These are phyloP conservation scores for Lithobates sylvaticus DNA, from an alignment of 2,797 vertebrate genomes.

Conservation along the genomic window DNA sequence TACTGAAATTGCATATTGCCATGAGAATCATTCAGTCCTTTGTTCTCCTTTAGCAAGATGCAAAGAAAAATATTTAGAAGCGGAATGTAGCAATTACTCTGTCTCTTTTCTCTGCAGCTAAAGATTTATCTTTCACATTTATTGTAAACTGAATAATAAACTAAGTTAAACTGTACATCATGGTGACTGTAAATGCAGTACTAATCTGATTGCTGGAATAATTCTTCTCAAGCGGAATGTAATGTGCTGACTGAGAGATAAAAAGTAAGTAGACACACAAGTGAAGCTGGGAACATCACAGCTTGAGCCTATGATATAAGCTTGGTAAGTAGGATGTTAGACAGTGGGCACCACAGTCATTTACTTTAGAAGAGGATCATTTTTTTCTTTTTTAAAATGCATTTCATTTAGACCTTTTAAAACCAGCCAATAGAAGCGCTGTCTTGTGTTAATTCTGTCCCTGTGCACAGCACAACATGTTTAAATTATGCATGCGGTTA, in stretches of 20 bases:
- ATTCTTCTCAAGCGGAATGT: slow-evolving; percentile 69
- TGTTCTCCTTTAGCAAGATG: slow-evolving; percentile 51
- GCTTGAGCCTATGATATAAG: slow-evolving; percentile 52
- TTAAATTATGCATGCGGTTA: too few relatives aligned
- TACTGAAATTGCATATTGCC: slow-evolving; percentile 36
- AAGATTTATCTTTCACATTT: slow-evolving; percentile 71
- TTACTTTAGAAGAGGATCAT: slow-evolving; percentile 46
- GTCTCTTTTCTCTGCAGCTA: slow-evolving; percentile 57
- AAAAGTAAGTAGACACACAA: slow-evolving; percentile 64
- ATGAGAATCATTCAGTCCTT: slow-evolving; percentile 41
- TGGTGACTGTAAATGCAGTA: slow-evolving; percentile 68
- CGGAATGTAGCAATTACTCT: slow-evolving; percentile 66
- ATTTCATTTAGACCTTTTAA: slow-evolving; percentile 5
- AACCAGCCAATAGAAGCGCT: not conserved
- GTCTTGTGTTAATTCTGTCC: not conserved
- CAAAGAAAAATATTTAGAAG: slow-evolving; percentile 66
- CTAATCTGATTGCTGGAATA: slow-evolving; percentile 73
- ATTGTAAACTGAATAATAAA: slow-evolving; percentile 70
- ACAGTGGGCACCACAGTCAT: slow-evolving; percentile 20
- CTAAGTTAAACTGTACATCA: slow-evolving; percentile 68
- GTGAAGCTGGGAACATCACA: slow-evolving; percentile 57
- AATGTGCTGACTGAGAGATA: slow-evolving; percentile 67
- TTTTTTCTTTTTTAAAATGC: not conserved
- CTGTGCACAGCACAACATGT: not conserved
- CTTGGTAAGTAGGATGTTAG: slow-evolving; percentile 59